A percentile compares a stretch with the other conserved stretches of the same genome.
These are phyloP conservation scores for Manis crassicaudata DNA, from an alignment of 2,797 vertebrate genomes.

Conservation along the genomic window DNA sequence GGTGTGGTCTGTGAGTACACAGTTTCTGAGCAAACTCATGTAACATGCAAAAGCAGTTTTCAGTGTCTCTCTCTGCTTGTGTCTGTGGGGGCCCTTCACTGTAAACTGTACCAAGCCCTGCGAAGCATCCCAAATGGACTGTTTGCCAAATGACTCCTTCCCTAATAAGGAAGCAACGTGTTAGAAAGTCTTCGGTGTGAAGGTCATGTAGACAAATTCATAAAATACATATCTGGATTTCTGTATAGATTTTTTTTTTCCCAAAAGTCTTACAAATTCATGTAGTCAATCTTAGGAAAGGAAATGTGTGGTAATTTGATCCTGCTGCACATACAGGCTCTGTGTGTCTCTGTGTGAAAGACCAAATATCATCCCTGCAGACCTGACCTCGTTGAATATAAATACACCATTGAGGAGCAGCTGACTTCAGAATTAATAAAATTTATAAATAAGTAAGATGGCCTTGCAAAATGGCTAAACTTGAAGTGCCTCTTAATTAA, in stretches of 20 bases:
- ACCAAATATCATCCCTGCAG: slow-evolving; percentile 77
- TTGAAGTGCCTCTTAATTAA: slow-evolving; percentile 78
- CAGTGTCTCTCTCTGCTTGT: background rate
- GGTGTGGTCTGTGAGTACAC: background rate
- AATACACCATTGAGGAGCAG: slow-evolving; percentile 77
- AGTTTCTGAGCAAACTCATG: slow-evolving; percentile 9
- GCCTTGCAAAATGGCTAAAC: slow-evolving; percentile 73
- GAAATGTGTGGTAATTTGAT: slow-evolving; percentile 68
- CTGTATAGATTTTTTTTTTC: slow-evolving; percentile 66
- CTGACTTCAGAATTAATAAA: slow-evolving; percentile 80
- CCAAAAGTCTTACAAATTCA: slow-evolving; percentile 48
- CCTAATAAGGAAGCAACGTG: background rate
- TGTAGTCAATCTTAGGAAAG: slow-evolving; percentile 23
- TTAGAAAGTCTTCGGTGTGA: slow-evolving; percentile 40
- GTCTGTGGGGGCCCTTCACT: slow-evolving; percentile 3
- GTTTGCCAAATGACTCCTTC: slow-evolving; percentile 56
- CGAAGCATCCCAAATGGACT: background rate
- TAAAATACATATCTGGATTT: slow-evolving; percentile 61
- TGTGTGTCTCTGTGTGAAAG: slow-evolving; percentile 74
- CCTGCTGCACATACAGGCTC: slow-evolving; percentile 63
- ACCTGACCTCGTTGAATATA: slow-evolving; percentile 78
- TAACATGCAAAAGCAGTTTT: background rate
- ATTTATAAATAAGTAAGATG: slow-evolving; percentile 80
- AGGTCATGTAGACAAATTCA: slow-evolving; percentile 42
- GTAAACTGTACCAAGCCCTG: background rate